Conservation (phyloP, 2,113 vertebrate genomes). For the Cygnus atratus region DNA sequence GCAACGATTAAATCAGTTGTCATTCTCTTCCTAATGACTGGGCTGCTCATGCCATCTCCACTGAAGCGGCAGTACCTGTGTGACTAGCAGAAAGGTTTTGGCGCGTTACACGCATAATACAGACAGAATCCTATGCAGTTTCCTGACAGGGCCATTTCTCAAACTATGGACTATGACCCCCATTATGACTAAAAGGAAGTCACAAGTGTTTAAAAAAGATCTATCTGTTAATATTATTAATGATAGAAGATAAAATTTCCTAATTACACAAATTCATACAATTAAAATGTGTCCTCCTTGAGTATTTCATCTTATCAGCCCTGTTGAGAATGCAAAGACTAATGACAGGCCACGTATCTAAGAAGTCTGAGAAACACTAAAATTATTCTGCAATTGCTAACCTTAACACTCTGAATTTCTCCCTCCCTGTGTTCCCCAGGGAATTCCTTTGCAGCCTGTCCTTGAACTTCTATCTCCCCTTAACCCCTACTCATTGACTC, state of each 20-base stretch:
- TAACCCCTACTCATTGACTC: background rate
- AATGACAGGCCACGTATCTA: background rate
- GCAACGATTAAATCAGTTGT: background rate
- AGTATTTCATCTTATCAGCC: background rate
- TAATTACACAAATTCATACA: background rate
- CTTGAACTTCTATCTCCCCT: background rate
- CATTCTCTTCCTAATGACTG: background rate
- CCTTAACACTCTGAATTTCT: background rate
- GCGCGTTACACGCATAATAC: fast-evolving
- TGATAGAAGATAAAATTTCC: background rate
- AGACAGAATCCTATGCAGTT: background rate
- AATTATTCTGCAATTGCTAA: background rate
- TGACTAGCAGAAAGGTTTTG: background rate
- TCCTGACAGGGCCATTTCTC: background rate
- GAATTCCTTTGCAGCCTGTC: background rate
- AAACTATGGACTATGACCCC: background rate
- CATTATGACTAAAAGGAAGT: background rate
- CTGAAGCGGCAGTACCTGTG: background rate
- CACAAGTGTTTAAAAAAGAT: background rate
- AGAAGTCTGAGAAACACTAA: background rate
- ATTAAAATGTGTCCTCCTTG: background rate
- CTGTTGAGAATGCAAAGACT: background rate
- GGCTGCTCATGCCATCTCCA: background rate
- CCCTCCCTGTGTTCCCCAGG: background rate
- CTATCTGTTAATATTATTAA: background rate